Evolutionary conservation across 35 echinoderm and acorn worm genomes (phyloP).

Genomic region (Holothuria glaberrima): DNA sequence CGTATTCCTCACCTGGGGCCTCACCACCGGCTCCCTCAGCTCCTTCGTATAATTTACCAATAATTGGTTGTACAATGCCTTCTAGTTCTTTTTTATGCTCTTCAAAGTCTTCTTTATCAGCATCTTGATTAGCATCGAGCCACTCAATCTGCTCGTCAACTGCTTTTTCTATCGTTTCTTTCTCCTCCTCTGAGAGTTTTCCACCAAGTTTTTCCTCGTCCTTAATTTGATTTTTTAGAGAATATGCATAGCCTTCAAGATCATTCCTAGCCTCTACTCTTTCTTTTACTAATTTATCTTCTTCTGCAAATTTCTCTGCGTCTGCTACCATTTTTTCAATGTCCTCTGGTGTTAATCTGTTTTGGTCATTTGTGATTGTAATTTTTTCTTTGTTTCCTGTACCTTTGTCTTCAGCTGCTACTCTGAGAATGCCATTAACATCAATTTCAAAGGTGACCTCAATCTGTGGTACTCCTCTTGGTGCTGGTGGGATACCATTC

Average conservation of each 20-base stretch:
- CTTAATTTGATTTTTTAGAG: conserved; percentile 92
- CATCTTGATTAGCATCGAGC: conserved; percentile 94
- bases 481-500: conserved; percentile 95
- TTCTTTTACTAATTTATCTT: conserved; percentile 87
- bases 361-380: conserved; percentile 98
- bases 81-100: conserved; percentile 98
- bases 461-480: conserved; percentile 94
- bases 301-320: conserved; percentile 91
- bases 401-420: conserved; percentile 97
- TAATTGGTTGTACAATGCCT: conserved; percentile 85
- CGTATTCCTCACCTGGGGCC: conserved; percentile 53
- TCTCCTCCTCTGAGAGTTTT: conserved; percentile 91
- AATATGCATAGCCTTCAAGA: conserved; percentile 93
- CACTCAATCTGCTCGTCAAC: conserved; percentile 96
- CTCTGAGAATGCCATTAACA: conserved; percentile 95
- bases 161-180: conserved; percentile 82
- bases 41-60: conserved; percentile 95
- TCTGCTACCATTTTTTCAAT: conserved; percentile 97
- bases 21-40: conserved; percentile 68
- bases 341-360: conserved; percentile 93
- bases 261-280: conserved; percentile 90
- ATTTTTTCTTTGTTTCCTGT: conserved; percentile 99
- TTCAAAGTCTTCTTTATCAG: conserved; percentile 92
- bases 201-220: conserved; percentile 97
- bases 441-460: conserved; percentile 98